These are phyloP conservation scores for Ectropis grisescens DNA, from an alignment of 1,140 invertebrate genomes.

Conservation along the genomic window DNA sequence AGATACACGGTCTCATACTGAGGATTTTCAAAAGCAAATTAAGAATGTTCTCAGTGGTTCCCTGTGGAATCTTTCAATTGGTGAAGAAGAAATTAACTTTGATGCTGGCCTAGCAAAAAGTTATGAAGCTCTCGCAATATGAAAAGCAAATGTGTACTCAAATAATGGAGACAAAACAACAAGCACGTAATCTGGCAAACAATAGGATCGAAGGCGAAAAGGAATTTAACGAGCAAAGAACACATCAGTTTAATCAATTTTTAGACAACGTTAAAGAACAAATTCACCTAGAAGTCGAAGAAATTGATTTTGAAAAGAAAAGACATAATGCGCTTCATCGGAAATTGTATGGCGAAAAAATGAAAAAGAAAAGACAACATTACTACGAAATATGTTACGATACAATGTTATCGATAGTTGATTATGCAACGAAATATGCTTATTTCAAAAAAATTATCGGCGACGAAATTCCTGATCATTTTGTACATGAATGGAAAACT, in stretches of 20 bases:
- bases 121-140: conserved; percentile 72
- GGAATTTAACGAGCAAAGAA: conserved; percentile 56
- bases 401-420: conserved; percentile 63
- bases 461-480: conserved; percentile 48
- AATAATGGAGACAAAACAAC: conserved; percentile 71
- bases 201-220: conserved; percentile 65
- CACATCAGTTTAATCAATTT: conserved; percentile 55
- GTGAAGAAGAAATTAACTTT: conserved; percentile 63
- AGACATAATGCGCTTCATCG: conserved; percentile 66
- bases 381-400: conserved; percentile 64
- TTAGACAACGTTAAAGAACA: conserved; percentile 60
- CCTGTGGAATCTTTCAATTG: conserved; percentile 47
- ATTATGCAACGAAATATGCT: conserved; percentile 63
- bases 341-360: conserved; percentile 62
- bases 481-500: conserved; percentile 68
- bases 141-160: conserved; percentile 75
- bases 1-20: conserved; percentile 37
- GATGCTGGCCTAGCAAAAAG: conserved; percentile 65
- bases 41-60: conserved; percentile 41
- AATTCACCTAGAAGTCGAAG: conserved; percentile 41
- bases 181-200: conserved; percentile 64
- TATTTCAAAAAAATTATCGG: conserved; percentile 61
- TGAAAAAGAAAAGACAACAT: conserved; percentile 49
- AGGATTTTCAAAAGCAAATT: conserved; percentile 54
- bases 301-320: conserved; percentile 67